Base-by-base conservation (phyloP, 2,888 invertebrate species). In the Drosophila niveifrons region DNA sequence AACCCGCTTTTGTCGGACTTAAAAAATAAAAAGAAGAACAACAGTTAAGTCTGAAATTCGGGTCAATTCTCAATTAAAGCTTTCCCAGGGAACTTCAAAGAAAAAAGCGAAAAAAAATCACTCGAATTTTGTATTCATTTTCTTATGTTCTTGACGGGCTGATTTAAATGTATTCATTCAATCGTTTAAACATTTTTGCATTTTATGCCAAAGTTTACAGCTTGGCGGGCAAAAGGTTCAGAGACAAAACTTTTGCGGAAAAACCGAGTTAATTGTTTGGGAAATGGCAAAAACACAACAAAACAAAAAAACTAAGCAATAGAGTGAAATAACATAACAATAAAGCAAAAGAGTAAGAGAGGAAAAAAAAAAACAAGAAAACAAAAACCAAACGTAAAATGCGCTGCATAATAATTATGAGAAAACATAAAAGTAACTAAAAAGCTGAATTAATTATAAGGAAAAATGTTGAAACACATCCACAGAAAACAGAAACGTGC, bases 351-450 rank as follows among this genome's bases (percentile, higher is more conserved):
- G 43, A 47, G 10, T 4, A n/a, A 18, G 3, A 48, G 28, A 52
- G 66, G 51, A 65, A 41, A 15, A 10, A 48, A 43, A 52, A 68
- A 55, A 65, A 41, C 66, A 56, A 6, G 6, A 23, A 23, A 23
- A 6, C 1, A 23, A 23, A 23, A 23, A 23, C 1, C 46, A 61
- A 70, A 66, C 31, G 48, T 59, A 46, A 62, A 76, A 77, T 34
- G 39, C 39, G 81, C 75, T 77, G 88, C 83, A 88, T 83, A 83
- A 82, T 80, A 82, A 88, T 88, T 82, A 85, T 88, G 83, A 55
- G 88, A 88, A 85, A 77, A 75, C 63, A 73, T 56, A 75, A 75
- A 78, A 75, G 72, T 51, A 63, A 68, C 67, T 71, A 75, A 78
- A 79, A 78, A 72, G 47, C 43, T 69, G 88, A 88, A 80, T 88